phyloP scores from a whole-genome alignment of 2,797 vertebrate genomes.

The Lutjanus argentimaculatus region DNA sequence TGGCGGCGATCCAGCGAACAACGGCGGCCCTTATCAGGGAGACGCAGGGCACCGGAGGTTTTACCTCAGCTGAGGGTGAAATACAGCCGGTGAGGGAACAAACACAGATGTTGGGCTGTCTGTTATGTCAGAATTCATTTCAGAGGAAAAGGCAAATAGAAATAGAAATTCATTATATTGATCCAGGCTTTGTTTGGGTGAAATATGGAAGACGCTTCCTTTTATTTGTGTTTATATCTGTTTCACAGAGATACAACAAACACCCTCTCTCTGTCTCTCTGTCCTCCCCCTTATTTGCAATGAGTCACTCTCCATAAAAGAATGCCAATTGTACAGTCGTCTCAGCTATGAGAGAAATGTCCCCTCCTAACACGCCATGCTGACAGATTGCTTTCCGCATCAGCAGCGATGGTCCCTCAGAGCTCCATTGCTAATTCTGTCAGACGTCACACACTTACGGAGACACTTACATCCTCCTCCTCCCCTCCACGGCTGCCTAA shows the following conservation, averaged over 20 bases:
- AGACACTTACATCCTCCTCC: slow-evolving; percentile 3
- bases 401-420: slow-evolving; percentile 53
- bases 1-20: slow-evolving; percentile 42
- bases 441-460: slow-evolving; percentile 46
- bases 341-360: slow-evolving; percentile 52
- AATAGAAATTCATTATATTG: slow-evolving; percentile 37
- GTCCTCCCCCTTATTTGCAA: slow-evolving; percentile 28
- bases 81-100: slow-evolving; percentile 19
- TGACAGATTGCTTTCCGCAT: slow-evolving; percentile 66
- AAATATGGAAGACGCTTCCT: slow-evolving; percentile 9
- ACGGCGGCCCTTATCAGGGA: slow-evolving; percentile 60
- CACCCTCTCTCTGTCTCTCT: slow-evolving; percentile 1
- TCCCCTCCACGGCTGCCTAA: background rate
- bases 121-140: slow-evolving; percentile 34
- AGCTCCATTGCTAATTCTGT: slow-evolving; percentile 57
- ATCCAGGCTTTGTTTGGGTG: slow-evolving; percentile 46
- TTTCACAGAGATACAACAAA: slow-evolving; percentile 36
- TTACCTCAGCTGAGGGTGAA: slow-evolving; percentile 41
- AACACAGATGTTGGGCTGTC: slow-evolving; percentile 51
- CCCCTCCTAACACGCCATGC: slow-evolving; percentile 45
- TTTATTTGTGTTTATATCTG: slow-evolving; percentile 36
- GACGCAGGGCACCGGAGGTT: slow-evolving; percentile 47
- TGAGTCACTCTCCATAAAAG: slow-evolving; percentile 35
- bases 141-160: slow-evolving; percentile 23
- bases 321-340: slow-evolving; percentile 17